These are phyloP conservation scores for Euplagia quadripunctaria DNA, from an alignment of 2,888 invertebrate species.

Conservation along the genomic window DNA sequence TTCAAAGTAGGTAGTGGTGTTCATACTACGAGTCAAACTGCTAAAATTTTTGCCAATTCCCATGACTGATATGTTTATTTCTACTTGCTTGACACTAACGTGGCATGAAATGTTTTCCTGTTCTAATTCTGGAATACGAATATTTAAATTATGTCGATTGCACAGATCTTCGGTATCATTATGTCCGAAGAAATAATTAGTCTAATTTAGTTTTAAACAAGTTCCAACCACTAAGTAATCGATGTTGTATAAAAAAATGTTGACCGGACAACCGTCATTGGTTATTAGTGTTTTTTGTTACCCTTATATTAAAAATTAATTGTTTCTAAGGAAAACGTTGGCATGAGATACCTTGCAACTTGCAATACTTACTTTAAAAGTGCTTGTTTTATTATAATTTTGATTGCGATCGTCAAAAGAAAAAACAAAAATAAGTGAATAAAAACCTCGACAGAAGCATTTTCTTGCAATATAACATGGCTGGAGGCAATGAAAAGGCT, in stretches of 20 bases:
- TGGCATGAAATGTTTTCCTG: too few relatives aligned
- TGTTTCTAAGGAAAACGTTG: background rate
- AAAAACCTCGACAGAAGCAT: background rate
- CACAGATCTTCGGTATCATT: too few relatives aligned
- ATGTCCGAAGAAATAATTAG: too few relatives aligned
- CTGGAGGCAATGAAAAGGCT: background rate
- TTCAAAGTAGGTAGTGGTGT: background rate
- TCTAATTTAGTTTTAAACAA: too few relatives aligned
- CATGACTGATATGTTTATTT: background rate
- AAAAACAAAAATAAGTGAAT: background rate
- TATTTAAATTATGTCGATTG: too few relatives aligned
- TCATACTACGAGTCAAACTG: background rate
- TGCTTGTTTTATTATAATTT: too few relatives aligned
- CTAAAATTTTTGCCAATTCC: background rate
- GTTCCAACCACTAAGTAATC: too few relatives aligned
- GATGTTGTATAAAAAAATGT: too few relatives aligned
- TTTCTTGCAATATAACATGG: background rate
- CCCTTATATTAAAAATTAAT: background rate
- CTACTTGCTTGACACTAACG: background rate
- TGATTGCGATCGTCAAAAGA: background rate
- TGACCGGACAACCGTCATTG: too few relatives aligned
- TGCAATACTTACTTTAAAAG: background rate
- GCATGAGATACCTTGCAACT: background rate
- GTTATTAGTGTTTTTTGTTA: too few relatives aligned
- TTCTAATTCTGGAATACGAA: too few relatives aligned